Evolutionary conservation across 1,140 invertebrate species (phyloP), one percentile per base, ranked within the genome.

Genomic region (Pararge aegeria): DNA sequence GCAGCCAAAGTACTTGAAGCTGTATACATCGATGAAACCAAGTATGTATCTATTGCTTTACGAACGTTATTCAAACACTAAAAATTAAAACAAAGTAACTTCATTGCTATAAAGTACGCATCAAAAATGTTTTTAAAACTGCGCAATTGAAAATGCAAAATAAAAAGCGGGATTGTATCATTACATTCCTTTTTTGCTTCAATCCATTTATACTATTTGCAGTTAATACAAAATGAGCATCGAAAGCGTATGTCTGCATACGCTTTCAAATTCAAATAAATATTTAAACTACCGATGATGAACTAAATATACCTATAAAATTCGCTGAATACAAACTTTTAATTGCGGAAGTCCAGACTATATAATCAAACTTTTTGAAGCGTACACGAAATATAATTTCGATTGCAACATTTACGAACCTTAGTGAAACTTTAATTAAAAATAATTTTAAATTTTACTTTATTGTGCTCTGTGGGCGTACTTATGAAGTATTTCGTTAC

Each of bases 11-110:
- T 97, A 6, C 92, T 97, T 50, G 96, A 97, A 92, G 94, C 95
- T 10, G 95, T 97, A 49, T 97, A 95, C 87, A 94, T 96, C 78
- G 96, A 97, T 87, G 96, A 97, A 83, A 95, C 95, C 78, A 96
- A 96, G 96, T 76, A 73, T 51, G 74, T 76, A 72, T 51, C 30
- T 12, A 27, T 3, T 34, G n/a, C 7, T 34, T 34, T 1, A 34
- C 30, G 10, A 4, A 27, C 27, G 10, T 27, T 27, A 27, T 27
- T 27, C 27, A 4, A 27, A 3, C 24, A 7, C 5, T 4, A 7
- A 27, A 34, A 7, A 34, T 34, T 34, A 2, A 12, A 34, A 34
- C 30, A 34, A 34, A 12, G 12, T 12, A 12, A 34, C 3, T 34
- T 34, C 0, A 24, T 24, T n/a, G 1, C 1, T 34, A 12, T 12